Percentiles rank a stretch among this genome's conserved stretches.
These are phyloP conservation scores for Strix aluco DNA, from an alignment of 2,113 vertebrate species.

Conservation along the genomic window DNA sequence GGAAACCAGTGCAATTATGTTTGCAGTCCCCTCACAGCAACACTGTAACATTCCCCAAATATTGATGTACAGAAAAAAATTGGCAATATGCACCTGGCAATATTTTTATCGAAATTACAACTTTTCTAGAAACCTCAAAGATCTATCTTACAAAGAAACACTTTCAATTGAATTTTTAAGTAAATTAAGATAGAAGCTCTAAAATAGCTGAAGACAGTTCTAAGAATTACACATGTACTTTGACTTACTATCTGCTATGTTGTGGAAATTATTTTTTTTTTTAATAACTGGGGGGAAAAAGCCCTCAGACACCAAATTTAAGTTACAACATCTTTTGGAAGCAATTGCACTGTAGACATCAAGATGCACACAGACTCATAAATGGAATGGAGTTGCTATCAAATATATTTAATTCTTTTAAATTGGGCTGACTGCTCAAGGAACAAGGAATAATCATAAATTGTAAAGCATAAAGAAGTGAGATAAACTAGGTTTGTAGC, in stretches of 20 bases:
- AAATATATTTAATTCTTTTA: not conserved
- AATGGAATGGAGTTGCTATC: not conserved
- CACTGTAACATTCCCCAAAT: not conserved
- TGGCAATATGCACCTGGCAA: not conserved
- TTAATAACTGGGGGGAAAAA: not conserved
- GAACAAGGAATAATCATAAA: not conserved
- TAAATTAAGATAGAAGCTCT: not conserved
- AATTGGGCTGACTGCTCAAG: not conserved
- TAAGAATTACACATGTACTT: not conserved
- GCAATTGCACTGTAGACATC: not conserved
- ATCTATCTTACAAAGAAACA: not conserved
- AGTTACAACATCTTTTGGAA: not conserved
- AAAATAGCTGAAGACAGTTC: not conserved
- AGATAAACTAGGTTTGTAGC: not conserved
- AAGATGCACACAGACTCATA: not conserved
- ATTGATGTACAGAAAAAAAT: not conserved
- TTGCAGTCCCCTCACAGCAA: not conserved
- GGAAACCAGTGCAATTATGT: not conserved
- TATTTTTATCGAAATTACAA: not conserved
- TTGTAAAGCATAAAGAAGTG: not conserved
- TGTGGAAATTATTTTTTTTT: not conserved
- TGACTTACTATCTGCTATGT: not conserved
- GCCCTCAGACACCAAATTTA: not conserved
- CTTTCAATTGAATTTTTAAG: not conserved
- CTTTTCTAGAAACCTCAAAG: not conserved